These are phyloP conservation scores for Scelioninae gen. 1 DNA, from an alignment of 2,888 invertebrate species.

Conservation along the genomic window DNA sequence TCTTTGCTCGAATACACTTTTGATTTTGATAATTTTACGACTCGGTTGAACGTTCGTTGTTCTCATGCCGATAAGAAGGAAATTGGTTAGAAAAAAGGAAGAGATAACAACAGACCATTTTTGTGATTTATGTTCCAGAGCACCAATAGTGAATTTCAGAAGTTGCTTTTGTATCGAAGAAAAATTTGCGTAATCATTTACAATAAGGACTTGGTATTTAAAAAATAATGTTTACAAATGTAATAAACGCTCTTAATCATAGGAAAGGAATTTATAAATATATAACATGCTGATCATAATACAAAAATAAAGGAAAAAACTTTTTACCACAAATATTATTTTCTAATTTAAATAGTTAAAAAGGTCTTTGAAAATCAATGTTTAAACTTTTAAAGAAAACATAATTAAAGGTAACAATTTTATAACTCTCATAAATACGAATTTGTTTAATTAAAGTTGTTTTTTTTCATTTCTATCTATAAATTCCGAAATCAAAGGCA, in stretches of 20 bases:
- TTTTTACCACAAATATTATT: too few species aligned
- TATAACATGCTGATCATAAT: not conserved
- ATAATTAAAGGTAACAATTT: too few species aligned
- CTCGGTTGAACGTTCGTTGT: conserved; percentile 3
- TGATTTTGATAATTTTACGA: conserved; percentile 27
- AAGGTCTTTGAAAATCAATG: too few species aligned
- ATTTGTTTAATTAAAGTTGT: not conserved
- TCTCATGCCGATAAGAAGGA: conserved; percentile 12
- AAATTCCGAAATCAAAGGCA: not conserved
- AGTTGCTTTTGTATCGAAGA: conserved; percentile 5
- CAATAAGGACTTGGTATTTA: not conserved
- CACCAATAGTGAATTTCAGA: conserved; percentile 9
- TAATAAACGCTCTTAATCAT: too few species aligned
- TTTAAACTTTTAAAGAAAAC: too few species aligned
- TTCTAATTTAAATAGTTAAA: too few species aligned
- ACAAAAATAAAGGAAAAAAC: not conserved
- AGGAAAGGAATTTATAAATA: not conserved
- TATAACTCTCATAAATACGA: too few species aligned
- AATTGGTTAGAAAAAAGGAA: conserved; percentile 29
- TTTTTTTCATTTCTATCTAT: conserved; percentile 4
- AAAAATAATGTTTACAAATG: not conserved
- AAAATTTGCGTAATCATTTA: not conserved
- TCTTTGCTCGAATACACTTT: conserved; percentile 10
- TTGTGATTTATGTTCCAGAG: conserved; percentile 30
- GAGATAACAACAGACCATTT: conserved; percentile 23